Base-by-base conservation (phyloP, 92 coral and sea anemone genomes). In the Pocillopora grandis region DNA sequence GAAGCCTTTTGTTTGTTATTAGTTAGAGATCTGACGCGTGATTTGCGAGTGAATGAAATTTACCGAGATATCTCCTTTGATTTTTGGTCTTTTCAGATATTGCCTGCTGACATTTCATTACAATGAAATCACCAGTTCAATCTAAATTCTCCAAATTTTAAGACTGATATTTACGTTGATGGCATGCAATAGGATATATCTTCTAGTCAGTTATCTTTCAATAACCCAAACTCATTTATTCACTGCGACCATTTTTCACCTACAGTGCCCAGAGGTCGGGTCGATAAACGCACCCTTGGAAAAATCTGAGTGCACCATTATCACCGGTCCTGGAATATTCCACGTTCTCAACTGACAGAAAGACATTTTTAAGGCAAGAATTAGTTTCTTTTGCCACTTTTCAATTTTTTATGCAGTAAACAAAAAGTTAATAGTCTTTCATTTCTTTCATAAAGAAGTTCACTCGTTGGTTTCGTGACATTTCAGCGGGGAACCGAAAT, bases 401-500 rank as follows among this genome's bases (percentile, higher is more conserved):
- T 17, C 48, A 60, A 13, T 60, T 58, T 71, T 81, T 71, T 81
- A 20, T 20, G 61, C 78, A 12, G 69, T 37, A 37, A 71, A 71
- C 31, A 33, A 57, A 21, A 79, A 65, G 35, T 81, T 81, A 81
- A 81, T 81, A 58, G 69, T 31, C 16, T 71, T 76, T 81, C 31
- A 81, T 71, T 59, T 81, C 70, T 59, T 19, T 61, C 70, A 67
- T 58, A 81, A 81, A 70, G 77, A 70, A 63, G 36, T 65, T 48
- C 52, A 23, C 49, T 57, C 58, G 59, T 71, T 81, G 48, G 68
- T 71, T 31, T 59, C 57, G 58, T 59, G 64, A 48, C 77, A 59
- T 60, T 79, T 18, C 85, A 48, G 85, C 85, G 52, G 85, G 85
- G 85, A 71, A 57, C 21, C 76, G 58, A 71, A 81, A 59, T 69